Conservation (phyloP, 53 echinoderm and acorn worm species). For the Pentamera pediparva region DNA sequence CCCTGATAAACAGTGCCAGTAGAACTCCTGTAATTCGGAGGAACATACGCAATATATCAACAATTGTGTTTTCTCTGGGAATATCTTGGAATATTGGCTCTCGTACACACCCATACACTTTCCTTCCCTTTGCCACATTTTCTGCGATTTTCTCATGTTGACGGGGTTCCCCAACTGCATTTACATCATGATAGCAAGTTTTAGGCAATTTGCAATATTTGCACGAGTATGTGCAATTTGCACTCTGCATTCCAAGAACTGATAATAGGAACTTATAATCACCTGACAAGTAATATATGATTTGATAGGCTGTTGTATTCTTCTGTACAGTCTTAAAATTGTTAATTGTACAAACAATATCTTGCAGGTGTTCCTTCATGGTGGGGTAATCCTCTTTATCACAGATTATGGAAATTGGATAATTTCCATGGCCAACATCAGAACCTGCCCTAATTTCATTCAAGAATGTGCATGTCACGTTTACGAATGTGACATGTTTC, state of each 20-base stretch:
- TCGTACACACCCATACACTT: background rate
- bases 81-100: background rate
- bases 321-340: background rate
- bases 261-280: conserved; percentile 2
- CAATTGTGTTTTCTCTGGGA: background rate
- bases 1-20: background rate
- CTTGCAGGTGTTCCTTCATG: background rate
- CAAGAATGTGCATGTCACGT: background rate
- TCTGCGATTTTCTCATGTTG: background rate
- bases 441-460: background rate
- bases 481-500: background rate
- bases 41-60: conserved; percentile 7
- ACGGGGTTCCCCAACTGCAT: background rate
- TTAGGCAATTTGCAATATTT: background rate
- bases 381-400: conserved; percentile 3
- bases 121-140: background rate
- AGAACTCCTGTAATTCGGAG: background rate
- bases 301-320: background rate
- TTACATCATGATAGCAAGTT: background rate
- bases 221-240: background rate
- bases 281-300: background rate
- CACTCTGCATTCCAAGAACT: background rate
- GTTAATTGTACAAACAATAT: background rate
- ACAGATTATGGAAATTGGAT: conserved; percentile 1
- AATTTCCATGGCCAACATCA: background rate